These are phyloP conservation scores for Camptogramma bilineatum DNA, from an alignment of 2,888 invertebrate genomes.

Conservation along the genomic window DNA sequence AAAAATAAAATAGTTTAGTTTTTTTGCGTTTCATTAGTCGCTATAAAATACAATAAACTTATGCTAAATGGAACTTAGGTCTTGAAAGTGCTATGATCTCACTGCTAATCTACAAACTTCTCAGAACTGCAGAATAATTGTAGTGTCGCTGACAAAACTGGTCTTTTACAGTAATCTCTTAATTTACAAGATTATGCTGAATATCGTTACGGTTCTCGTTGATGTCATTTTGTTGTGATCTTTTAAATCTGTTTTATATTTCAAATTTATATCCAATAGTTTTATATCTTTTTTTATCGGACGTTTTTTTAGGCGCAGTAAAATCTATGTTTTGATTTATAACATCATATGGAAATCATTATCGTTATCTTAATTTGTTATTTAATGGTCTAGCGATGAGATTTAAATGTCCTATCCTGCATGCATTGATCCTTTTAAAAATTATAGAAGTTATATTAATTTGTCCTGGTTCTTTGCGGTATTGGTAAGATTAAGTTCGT, in stretches of 20 bases:
- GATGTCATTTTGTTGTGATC: slow-evolving; percentile 16
- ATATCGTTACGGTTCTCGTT: slow-evolving; percentile 22
- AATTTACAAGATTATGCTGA: slow-evolving; percentile 15
- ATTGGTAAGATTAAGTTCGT: too few species aligned
- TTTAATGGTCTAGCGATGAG: too few species aligned
- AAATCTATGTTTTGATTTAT: slow-evolving; percentile 2
- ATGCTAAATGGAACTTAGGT: not conserved
- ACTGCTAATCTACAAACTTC: slow-evolving; percentile 8
- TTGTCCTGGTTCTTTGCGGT: too few species aligned
- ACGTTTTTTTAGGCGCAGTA: slow-evolving; percentile 3
- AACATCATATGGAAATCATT: slow-evolving; percentile 7
- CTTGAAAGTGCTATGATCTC: slow-evolving; percentile 1
- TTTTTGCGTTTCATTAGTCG: not conserved
- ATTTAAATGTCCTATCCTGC: too few species aligned
- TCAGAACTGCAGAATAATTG: slow-evolving; percentile 20
- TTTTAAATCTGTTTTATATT: not conserved
- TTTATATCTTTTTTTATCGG: slow-evolving; percentile 19
- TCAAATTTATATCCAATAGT: not conserved
- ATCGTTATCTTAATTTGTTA: not conserved
- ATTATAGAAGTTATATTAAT: too few species aligned
- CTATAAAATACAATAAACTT: not conserved
- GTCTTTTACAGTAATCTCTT: slow-evolving; percentile 21
- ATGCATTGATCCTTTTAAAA: too few species aligned
- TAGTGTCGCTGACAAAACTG: slow-evolving; percentile 20
- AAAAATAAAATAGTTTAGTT: not conserved